Conservation (phyloP, 2,888 invertebrate species). For the Ectemnius cavifrons region DNA sequence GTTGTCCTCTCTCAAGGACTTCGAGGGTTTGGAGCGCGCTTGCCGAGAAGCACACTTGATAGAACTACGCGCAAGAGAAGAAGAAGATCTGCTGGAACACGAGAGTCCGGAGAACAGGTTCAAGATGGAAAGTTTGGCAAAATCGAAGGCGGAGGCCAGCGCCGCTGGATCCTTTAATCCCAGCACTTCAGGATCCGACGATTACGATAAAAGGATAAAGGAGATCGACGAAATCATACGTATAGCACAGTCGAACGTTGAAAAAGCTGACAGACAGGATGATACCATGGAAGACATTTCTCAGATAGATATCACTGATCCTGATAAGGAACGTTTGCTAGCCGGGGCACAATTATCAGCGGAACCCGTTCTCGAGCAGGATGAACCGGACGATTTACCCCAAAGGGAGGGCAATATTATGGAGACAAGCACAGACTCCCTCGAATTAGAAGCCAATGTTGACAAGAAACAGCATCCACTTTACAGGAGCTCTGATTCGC, state of each 20-base stretch:
- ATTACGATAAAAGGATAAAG: constrained; percentile 84
- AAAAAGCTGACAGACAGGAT: constrained; percentile 81
- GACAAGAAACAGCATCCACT: constrained; percentile 79
- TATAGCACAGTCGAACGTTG: constrained; percentile 84
- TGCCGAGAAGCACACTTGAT: constrained; percentile 90
- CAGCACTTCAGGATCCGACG: constrained; percentile 80
- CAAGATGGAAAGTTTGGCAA: constrained; percentile 78
- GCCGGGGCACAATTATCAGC: constrained; percentile 23
- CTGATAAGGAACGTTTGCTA: constrained; percentile 47
- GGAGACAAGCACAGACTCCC: constrained; percentile 83
- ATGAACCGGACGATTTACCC: constrained; percentile 33
- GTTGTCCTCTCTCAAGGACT: constrained; percentile 92
- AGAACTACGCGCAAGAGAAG: constrained; percentile 90
- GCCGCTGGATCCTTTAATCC: constrained; percentile 77
- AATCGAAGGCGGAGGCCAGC: constrained; percentile 54
- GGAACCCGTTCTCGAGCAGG: constrained; percentile 33
- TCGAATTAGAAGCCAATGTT: constrained; percentile 79
- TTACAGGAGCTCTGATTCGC: constrained; percentile 84
- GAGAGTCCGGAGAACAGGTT: constrained; percentile 83
- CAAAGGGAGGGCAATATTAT: constrained; percentile 78
- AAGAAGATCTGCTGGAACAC: constrained; percentile 87
- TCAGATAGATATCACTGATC: constrained; percentile 70
- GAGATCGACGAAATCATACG: constrained; percentile 85
- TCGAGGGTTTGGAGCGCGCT: constrained; percentile 94
- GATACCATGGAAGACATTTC: constrained; percentile 81